Conservation (phyloP, 2,797 vertebrate genomes). For the Hypotaenidia okinawae region DNA sequence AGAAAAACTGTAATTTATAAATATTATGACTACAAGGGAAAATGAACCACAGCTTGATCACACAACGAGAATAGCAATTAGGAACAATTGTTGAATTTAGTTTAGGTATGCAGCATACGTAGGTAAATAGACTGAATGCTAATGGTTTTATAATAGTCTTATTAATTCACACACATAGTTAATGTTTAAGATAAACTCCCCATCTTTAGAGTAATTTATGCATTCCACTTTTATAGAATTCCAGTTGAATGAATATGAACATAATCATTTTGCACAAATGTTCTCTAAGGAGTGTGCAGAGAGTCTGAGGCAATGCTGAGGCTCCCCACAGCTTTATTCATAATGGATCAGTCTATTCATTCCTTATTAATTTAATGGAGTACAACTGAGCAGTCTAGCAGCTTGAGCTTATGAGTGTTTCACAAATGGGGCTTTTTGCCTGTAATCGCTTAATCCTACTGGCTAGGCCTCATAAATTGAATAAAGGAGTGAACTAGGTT, state of each 20-base stretch:
- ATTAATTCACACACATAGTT: conserved; percentile 92
- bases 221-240: conserved; percentile 87
- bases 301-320: conserved; percentile 80
- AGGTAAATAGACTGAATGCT: conserved; percentile 87
- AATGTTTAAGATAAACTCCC: conserved; percentile 87
- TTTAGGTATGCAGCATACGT: conserved; percentile 76
- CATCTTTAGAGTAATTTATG: conserved; percentile 85
- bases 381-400: conserved; percentile 87
- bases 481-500: conserved; percentile 90
- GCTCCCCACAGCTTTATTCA: conserved; percentile 87
- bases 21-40: conserved; percentile 72
- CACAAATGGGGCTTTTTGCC: conserved; percentile 91
- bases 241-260: conserved; percentile 86
- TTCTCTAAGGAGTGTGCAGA: conserved; percentile 83
- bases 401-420: conserved; percentile 91
- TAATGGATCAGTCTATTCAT: conserved; percentile 89
- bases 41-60: conserved; percentile 75
- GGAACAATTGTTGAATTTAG: conserved; percentile 78
- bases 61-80: conserved; percentile 71
- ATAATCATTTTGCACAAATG: conserved; percentile 87
- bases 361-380: conserved; percentile 93
- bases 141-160: conserved; percentile 95
- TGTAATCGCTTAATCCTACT: conserved; percentile 99
- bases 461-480: conserved; percentile 90
- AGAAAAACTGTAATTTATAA: conserved; percentile 52